Evolutionary conservation across 2,888 invertebrate genomes (phyloP).

Genomic region (Drosophila formosana): DNA sequence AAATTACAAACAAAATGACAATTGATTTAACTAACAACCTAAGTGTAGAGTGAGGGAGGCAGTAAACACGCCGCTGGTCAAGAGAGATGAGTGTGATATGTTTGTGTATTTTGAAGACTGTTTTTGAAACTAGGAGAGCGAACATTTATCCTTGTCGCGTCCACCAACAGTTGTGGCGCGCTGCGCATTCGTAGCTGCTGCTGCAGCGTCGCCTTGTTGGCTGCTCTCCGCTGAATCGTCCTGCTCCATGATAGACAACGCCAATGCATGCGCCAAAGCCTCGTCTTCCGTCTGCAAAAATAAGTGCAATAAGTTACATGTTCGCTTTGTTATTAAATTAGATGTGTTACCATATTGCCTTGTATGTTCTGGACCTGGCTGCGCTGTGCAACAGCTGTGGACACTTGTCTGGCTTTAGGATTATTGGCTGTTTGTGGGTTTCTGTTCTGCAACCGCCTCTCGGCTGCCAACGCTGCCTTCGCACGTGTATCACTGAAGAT

Average conservation of each 20-base stretch:
- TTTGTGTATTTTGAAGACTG: background rate
- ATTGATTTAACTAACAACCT: slow-evolving; percentile 48
- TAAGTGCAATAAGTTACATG: background rate
- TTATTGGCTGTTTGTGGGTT: slow-evolving; percentile 53
- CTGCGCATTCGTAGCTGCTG: slow-evolving; percentile 42
- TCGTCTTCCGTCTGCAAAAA: slow-evolving; percentile 92
- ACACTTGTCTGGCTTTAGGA: slow-evolving; percentile 60
- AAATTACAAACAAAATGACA: slow-evolving; percentile 46
- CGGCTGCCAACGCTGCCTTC: slow-evolving; percentile 81
- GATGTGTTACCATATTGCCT: slow-evolving; percentile 87
- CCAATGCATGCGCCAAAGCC: slow-evolving; percentile 93
- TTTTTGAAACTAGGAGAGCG: slow-evolving; percentile 78
- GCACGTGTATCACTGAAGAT: slow-evolving; percentile 63
- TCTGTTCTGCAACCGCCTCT: slow-evolving; percentile 78
- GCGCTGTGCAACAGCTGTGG: slow-evolving; percentile 48
- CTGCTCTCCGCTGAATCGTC: slow-evolving; percentile 84
- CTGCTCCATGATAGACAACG: slow-evolving; percentile 88
- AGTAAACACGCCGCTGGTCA: slow-evolving; percentile 64
- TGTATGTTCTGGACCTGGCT: slow-evolving; percentile 86
- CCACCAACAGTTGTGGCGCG: slow-evolving; percentile 78
- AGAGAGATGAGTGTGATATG: slow-evolving; percentile 45
- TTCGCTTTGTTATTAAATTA: background rate
- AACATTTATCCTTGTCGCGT: slow-evolving; percentile 83
- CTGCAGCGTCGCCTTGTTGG: slow-evolving; percentile 45
- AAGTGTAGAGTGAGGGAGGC: slow-evolving; percentile 18